A percentile compares a stretch with the other conserved stretches of the same genome.
Evolutionary conservation across 2,888 invertebrate genomes (phyloP).

Genomic region (Scaptomyza tumidula): DNA sequence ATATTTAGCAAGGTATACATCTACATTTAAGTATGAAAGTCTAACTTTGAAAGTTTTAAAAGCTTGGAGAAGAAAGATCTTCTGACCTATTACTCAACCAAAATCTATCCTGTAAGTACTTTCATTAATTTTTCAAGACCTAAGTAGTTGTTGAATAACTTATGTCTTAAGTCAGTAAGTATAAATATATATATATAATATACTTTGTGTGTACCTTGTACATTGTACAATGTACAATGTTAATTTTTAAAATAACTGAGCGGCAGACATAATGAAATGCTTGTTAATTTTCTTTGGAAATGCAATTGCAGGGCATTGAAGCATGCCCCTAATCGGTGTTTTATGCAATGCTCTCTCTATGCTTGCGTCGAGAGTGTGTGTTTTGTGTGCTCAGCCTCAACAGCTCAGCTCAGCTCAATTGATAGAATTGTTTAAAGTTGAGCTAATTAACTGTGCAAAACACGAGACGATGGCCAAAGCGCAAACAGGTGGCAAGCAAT

Average conservation of each 20-base stretch:
- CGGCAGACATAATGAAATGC: conserved; percentile 12
- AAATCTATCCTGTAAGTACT: no score
- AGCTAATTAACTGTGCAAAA: conserved; percentile 56
- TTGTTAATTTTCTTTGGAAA: conserved; percentile 25
- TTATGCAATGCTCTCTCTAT: conserved; percentile 45
- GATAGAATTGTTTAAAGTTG: conserved; percentile 67
- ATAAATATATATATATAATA: conserved; percentile 4
- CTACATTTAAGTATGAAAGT: no score
- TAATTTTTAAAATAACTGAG: conserved; percentile 15
- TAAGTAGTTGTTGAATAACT: conserved; percentile 4
- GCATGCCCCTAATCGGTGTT: conserved; percentile 70
- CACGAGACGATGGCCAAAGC: conserved; percentile 25
- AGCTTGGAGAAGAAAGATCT: no score
- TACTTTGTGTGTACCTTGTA: no score
- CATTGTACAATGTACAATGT: neutral
- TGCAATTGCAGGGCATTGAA: conserved; percentile 63
- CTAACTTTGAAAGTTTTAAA: no score
- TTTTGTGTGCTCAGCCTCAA: conserved; percentile 13
- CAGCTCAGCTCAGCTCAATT: conserved; percentile 45
- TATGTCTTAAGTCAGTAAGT: neutral
- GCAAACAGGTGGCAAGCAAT: conserved; percentile 42
- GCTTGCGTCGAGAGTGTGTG: neutral
- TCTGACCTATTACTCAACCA: no score
- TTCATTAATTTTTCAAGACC: neutral
- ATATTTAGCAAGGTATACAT: no score